phyloP scores from a whole-genome alignment of 2,888 invertebrate genomes.

The Zygaena filipendulae region DNA sequence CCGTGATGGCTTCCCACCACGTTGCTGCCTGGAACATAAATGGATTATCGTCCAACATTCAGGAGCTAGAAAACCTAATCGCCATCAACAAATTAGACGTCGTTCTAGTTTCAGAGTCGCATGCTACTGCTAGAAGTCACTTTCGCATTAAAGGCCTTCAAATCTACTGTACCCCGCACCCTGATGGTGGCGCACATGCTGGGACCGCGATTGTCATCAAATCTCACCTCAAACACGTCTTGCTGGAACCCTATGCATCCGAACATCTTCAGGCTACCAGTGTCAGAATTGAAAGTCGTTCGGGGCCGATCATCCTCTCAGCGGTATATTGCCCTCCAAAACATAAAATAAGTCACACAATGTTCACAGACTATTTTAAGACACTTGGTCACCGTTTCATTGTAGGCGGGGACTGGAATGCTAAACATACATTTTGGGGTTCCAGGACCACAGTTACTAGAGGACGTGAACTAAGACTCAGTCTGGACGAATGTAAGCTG shows the following conservation, averaged over 20 bases:
- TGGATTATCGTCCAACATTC: constrained; percentile 5
- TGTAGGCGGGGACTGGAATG: constrained; percentile 14
- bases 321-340: constrained; percentile 10
- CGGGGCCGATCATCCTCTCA: constrained; percentile 3
- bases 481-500: constrained; percentile 10
- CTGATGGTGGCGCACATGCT: constrained; percentile 4
- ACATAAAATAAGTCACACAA: constrained; percentile 6
- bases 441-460: constrained; percentile 13
- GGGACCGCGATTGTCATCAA: constrained; percentile 5
- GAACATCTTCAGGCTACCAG: constrained; percentile 5
- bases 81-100: constrained; percentile 10
- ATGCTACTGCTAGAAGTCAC: constrained; percentile 3
- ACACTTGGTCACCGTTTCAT: constrained; percentile 10
- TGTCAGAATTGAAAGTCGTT: not conserved
- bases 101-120: constrained; percentile 13
- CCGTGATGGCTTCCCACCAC: constrained; percentile 3
- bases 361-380: constrained; percentile 2
- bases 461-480: constrained; percentile 15
- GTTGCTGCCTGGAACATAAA: constrained; percentile 6
- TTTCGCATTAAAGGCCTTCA: constrained; percentile 2
- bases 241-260: not conserved
- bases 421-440: constrained; percentile 11
- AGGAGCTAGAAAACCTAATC: constrained; percentile 6
- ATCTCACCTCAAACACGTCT: constrained; percentile 2
- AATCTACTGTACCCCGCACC: constrained; percentile 4